Evolutionary conservation across 2,888 invertebrate genomes (phyloP).

Genomic region (Drosophila basisetae): DNA sequence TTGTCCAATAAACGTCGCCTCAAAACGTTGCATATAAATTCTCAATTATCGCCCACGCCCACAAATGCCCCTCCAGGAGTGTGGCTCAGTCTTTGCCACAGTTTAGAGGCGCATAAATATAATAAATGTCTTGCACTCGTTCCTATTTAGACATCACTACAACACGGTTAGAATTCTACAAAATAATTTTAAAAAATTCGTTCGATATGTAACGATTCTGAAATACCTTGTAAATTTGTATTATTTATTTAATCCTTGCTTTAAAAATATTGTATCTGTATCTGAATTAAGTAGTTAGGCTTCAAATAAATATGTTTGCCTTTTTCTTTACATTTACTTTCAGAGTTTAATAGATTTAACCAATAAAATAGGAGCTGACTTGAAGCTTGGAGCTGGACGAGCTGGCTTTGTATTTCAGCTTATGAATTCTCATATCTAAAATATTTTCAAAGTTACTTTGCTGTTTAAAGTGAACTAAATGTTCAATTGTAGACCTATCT

Average conservation of each 20-base stretch:
- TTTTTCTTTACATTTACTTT: background rate
- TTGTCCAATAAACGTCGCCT: constrained; percentile 76
- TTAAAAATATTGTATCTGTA: background rate
- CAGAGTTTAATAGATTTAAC: background rate
- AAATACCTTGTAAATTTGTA: constrained; percentile 19
- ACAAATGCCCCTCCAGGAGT: constrained; percentile 39
- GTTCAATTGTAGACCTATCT: background rate
- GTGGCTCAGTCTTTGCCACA: constrained; percentile 61
- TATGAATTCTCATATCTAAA: too few relatives aligned
- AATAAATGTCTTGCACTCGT: constrained; percentile 42
- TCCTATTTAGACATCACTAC: constrained; percentile 72
- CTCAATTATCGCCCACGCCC: constrained; percentile 79
- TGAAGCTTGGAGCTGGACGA: background rate
- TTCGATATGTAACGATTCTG: background rate
- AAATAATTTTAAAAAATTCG: too few relatives aligned
- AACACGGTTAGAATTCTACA: constrained; percentile 13
- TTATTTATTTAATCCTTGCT: background rate
- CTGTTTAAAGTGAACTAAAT: background rate
- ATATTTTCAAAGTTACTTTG: background rate
- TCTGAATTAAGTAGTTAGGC: background rate
- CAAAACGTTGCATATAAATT: constrained; percentile 71
- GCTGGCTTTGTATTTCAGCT: background rate
- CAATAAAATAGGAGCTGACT: background rate
- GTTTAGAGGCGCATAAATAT: constrained; percentile 62
- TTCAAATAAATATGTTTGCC: background rate